Evolutionary conservation across 2,888 invertebrate genomes (phyloP), one percentile per base, ranked within the genome.

Genomic region (Polyommatus icarus): DNA sequence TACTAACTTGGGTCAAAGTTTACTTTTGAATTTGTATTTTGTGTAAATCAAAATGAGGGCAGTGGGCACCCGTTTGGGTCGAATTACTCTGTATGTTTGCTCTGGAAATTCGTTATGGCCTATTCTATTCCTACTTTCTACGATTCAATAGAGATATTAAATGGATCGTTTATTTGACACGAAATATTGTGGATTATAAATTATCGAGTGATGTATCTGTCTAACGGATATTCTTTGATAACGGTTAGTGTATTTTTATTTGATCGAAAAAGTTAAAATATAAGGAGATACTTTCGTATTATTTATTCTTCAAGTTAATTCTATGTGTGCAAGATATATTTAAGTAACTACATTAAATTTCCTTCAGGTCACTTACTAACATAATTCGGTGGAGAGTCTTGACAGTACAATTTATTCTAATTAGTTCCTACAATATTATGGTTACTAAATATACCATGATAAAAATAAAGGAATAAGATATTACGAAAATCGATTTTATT

Each of bases 61-160:
- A 86, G 88, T 89, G 67, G 90, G 93, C 91, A 91, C 91, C 92
- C 91, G 89, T 89, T 67, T 86, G 85, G 86, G 87, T 92, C 91
- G 85, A 88, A 90, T 93, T 92, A 89, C 93, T 87, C 88, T 85
- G 89, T 89, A 90, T 94, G 92, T 94, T 94, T 94, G 89, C 91
- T 90, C 91, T 93, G 91, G 88, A 94, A 93, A 94, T 94, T 92
- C 93, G 93, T 92, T 90, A 90, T 89, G 92, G 87, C 84, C 85
- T 88, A 89, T 90, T 90, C 91, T 89, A 86, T 89, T 88, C 81
- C 84, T 78, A 80, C 79, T 79, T 81, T 80, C 79, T 83, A 80
- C 80, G 82, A 81, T 82, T 78, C 81, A 77, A 79, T 79, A 32
- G 81, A 78, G 76, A 78, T 76, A 78, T 79, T 73, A 77, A 77